phyloP scores from a whole-genome alignment of 2,888 invertebrate genomes.

The Scaptomyza parva region DNA sequence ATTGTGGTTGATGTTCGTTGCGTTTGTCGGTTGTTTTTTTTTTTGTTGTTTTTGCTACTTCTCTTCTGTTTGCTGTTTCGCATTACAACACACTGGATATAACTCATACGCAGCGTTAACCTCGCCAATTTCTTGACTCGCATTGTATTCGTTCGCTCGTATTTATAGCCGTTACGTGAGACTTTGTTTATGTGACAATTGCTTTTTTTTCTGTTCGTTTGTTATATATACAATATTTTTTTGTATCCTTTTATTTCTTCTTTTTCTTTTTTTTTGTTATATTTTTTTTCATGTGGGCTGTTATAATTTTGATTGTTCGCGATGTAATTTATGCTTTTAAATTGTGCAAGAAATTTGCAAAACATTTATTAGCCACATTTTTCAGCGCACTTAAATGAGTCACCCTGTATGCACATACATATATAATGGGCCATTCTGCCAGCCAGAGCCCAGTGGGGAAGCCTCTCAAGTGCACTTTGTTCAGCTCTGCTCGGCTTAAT shows the following conservation, averaged over 20 bases:
- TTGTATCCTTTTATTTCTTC: slow-evolving; percentile 48
- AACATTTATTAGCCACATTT: slow-evolving; percentile 57
- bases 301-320: slow-evolving; percentile 62
- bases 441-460: slow-evolving; percentile 11
- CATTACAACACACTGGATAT: slow-evolving; percentile 74
- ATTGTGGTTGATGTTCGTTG: slow-evolving; percentile 53
- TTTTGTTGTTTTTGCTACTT: too few relatives aligned
- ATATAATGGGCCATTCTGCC: not conserved
- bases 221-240: slow-evolving; percentile 47
- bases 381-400: slow-evolving; percentile 42
- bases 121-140: slow-evolving; percentile 53
- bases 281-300: slow-evolving; percentile 19
- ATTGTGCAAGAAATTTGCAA: slow-evolving; percentile 74
- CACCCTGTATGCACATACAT: slow-evolving; percentile 21
- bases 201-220: slow-evolving; percentile 72
- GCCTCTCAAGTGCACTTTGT: slow-evolving; percentile 37
- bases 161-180: slow-evolving; percentile 80
- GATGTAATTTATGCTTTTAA: slow-evolving; percentile 69
- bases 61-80: too few relatives aligned
- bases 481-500: not conserved
- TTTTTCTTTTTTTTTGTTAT: slow-evolving; percentile 4
- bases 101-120: slow-evolving; percentile 77
- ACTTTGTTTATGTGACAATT: slow-evolving; percentile 80
- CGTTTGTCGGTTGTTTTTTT: not conserved
- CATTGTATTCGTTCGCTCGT: slow-evolving; percentile 46